A percentile compares a stretch with the other conserved stretches of the same genome.
Conservation (phyloP, 2,888 invertebrate genomes). For the Drosophila cognata region DNA sequence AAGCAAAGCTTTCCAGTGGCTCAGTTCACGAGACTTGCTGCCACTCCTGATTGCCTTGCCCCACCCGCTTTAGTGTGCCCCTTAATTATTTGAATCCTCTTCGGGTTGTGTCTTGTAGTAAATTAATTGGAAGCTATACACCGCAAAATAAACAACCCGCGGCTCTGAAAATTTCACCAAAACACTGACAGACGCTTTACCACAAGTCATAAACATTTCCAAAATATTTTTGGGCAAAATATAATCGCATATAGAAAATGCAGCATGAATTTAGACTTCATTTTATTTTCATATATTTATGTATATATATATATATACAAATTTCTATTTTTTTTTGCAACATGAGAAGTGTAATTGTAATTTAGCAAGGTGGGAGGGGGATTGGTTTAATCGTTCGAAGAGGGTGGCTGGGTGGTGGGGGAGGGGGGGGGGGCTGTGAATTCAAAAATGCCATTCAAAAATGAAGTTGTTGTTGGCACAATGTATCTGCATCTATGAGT, state of each 20-base stretch:
- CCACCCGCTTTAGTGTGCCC: not conserved
- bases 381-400: constrained; percentile 3
- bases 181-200: constrained; percentile 62
- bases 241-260: constrained; percentile 31
- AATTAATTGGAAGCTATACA: constrained; percentile 46
- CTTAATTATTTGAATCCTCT: not conserved
- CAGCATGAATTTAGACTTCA: constrained; percentile 28
- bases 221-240: constrained; percentile 27
- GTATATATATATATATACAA: constrained; percentile 43
- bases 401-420: not conserved
- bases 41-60: not conserved
- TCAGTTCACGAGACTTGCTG: not conserved
- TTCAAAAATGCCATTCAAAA: constrained; percentile 43
- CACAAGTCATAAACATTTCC: constrained; percentile 70
- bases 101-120: constrained; percentile 25
- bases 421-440: not conserved
- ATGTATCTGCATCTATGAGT: constrained; percentile 34
- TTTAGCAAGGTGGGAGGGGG: constrained; percentile 15
- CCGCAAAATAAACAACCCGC: constrained; percentile 45
- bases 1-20: not conserved
- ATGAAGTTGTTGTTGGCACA: constrained; percentile 45
- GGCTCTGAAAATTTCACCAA: constrained; percentile 34
- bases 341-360: constrained; percentile 46
- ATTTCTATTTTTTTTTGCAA: constrained; percentile 54
- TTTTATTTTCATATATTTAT: constrained; percentile 19